phyloP scores from a whole-genome alignment of 2,113 vertebrate genomes.

The Theristicus caerulescens region DNA sequence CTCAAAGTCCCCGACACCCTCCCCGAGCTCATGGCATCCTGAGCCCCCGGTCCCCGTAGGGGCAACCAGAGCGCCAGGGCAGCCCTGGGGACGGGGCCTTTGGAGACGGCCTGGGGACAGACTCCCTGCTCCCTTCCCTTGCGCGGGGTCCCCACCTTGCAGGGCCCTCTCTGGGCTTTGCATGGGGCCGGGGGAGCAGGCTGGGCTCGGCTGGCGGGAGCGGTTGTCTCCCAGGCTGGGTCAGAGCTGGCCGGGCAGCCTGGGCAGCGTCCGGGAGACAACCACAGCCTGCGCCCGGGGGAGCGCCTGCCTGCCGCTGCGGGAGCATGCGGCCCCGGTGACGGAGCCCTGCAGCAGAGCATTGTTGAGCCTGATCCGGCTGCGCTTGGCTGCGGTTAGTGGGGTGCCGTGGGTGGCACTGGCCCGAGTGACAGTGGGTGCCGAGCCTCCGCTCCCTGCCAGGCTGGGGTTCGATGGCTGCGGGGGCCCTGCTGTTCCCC shows the following conservation, averaged over 20 bases:
- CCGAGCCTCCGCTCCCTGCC: background rate
- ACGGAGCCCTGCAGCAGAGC: constrained; percentile 80
- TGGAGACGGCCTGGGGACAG: background rate
- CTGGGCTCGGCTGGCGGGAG: background rate
- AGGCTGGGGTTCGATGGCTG: background rate
- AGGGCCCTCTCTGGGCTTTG: background rate
- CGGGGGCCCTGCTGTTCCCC: background rate
- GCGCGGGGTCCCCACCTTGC: background rate
- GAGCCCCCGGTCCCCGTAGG: accelerated
- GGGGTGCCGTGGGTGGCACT: background rate
- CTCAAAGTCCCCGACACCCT: background rate
- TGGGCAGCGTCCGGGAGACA: constrained; percentile 86
- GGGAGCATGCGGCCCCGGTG: constrained; percentile 75
- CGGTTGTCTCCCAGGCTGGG: constrained; percentile 33
- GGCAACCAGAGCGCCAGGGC: background rate
- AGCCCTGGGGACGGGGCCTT: background rate
- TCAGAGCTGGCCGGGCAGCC: constrained; percentile 77
- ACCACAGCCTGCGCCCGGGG: constrained; percentile 85
- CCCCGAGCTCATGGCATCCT: background rate
- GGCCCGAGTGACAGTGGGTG: background rate
- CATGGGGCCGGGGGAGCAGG: background rate
- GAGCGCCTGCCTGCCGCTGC: constrained; percentile 78
- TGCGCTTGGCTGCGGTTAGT: constrained; percentile 71
- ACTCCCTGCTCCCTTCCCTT: background rate
- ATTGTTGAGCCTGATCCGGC: constrained; percentile 76